phyloP scores from a whole-genome alignment of 2,113 vertebrate genomes.

The Cyphomyrus discorhynchus region DNA sequence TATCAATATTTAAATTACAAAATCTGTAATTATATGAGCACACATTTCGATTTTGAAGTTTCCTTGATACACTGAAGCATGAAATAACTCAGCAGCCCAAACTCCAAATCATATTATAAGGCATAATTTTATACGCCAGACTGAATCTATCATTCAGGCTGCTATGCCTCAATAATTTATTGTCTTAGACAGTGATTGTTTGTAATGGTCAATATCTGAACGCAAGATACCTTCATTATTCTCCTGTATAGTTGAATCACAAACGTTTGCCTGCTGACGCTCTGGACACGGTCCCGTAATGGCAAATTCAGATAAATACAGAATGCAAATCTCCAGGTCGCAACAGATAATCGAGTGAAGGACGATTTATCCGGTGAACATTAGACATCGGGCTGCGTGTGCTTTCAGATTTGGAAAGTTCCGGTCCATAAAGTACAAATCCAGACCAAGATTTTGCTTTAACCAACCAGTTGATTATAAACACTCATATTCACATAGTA shows the following conservation, averaged over 20 bases:
- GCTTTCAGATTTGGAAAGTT: no score
- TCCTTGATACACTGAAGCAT: slow-evolving; percentile 20
- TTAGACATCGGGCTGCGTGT: background rate
- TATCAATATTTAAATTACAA: slow-evolving; percentile 22
- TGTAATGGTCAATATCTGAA: slow-evolving; percentile 5
- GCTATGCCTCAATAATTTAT: slow-evolving; percentile 23
- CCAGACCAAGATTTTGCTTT: no score
- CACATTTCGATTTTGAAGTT: background rate
- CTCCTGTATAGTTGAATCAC: slow-evolving; percentile 4
- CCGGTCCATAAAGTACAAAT: no score
- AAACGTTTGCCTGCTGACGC: background rate
- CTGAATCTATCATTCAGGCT: background rate
- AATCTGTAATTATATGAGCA: slow-evolving; percentile 19
- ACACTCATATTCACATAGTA: no score
- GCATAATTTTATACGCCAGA: slow-evolving; percentile 14
- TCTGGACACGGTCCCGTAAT: background rate
- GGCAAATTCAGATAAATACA: background rate
- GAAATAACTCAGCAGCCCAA: slow-evolving; percentile 20
- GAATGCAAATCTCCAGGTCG: background rate
- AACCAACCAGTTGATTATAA: no score
- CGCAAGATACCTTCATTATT: background rate
- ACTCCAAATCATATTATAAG: slow-evolving; percentile 18
- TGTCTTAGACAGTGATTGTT: background rate
- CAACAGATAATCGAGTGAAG: background rate
- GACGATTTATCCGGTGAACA: background rate